Conservation (phyloP, 2,113 vertebrate genomes). For the Paramisgurnus dabryanus region DNA sequence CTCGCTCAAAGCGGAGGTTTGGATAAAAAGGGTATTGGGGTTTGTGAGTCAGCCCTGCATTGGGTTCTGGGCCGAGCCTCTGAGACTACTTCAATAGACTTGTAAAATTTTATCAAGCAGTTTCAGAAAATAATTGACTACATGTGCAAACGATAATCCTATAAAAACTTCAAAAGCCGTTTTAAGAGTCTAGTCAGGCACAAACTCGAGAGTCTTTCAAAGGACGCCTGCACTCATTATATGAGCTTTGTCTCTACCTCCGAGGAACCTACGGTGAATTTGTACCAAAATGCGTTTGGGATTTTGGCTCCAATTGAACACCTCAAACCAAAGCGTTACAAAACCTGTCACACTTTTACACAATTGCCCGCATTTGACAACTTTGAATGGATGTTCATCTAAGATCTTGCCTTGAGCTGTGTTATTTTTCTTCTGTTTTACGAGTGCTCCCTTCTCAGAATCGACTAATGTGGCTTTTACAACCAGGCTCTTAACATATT, state of each 20-base stretch:
- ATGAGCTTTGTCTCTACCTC: constrained; percentile 22
- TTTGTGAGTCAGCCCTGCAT: constrained; percentile 62
- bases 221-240: constrained; percentile 39
- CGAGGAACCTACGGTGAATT: not conserved
- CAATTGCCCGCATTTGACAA: not conserved
- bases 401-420: constrained; percentile 6
- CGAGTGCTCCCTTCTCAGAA: constrained; percentile 9
- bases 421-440: not conserved
- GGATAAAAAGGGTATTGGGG: constrained; percentile 48
- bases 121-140: constrained; percentile 69
- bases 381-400: constrained; percentile 17
- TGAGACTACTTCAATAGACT: constrained; percentile 69
- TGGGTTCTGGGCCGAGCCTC: constrained; percentile 65
- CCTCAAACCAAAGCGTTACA: not conserved
- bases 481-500: constrained; percentile 11
- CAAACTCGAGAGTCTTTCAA: constrained; percentile 45
- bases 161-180: constrained; percentile 57
- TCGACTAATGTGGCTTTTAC: constrained; percentile 36
- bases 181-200: constrained; percentile 48
- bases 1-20: constrained; percentile 8
- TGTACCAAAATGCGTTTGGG: not conserved
- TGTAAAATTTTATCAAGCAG: constrained; percentile 67
- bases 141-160: constrained; percentile 61
- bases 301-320: not conserved
- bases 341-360: not conserved